A percentile compares a stretch with the other conserved stretches of the same genome.
These are phyloP conservation scores for Ectropis crepuscularia DNA, from an alignment of 2,888 invertebrate species.

Conservation along the genomic window DNA sequence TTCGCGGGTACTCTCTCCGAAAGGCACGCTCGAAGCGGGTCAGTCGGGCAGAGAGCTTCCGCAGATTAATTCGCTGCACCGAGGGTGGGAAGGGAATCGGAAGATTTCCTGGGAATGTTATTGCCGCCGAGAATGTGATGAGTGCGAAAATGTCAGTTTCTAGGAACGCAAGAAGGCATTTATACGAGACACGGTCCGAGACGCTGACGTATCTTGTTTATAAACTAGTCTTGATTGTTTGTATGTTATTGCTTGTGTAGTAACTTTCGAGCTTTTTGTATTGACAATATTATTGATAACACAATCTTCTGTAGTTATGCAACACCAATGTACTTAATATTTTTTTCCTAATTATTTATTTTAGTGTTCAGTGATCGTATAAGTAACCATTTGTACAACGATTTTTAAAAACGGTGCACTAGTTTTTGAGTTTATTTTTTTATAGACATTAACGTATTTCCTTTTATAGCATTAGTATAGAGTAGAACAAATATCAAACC, in stretches of 20 bases:
- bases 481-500: too few relatives aligned
- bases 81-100: constrained; percentile 33
- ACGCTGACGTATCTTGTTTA: background rate
- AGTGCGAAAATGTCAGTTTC: constrained; percentile 9
- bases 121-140: constrained; percentile 13
- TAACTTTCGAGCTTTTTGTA: background rate
- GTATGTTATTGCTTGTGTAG: background rate
- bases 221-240: too few relatives aligned
- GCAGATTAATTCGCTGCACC: constrained; percentile 53
- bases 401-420: too few relatives aligned
- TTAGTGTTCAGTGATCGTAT: too few relatives aligned
- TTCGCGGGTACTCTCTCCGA: constrained; percentile 67
- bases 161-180: constrained; percentile 3
- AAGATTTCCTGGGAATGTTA: constrained; percentile 15
- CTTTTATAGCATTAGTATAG: too few relatives aligned
- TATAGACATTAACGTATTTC: too few relatives aligned
- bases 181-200: background rate
- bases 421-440: too few relatives aligned
- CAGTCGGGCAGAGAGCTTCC: constrained; percentile 60
- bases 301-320: too few relatives aligned
- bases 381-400: too few relatives aligned
- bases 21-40: constrained; percentile 62
- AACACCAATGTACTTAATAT: too few relatives aligned
- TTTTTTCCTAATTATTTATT: too few relatives aligned
- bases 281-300: too few relatives aligned